phyloP scores from a whole-genome alignment of 1,140 invertebrate species.

The Batillaria attramentaria region DNA sequence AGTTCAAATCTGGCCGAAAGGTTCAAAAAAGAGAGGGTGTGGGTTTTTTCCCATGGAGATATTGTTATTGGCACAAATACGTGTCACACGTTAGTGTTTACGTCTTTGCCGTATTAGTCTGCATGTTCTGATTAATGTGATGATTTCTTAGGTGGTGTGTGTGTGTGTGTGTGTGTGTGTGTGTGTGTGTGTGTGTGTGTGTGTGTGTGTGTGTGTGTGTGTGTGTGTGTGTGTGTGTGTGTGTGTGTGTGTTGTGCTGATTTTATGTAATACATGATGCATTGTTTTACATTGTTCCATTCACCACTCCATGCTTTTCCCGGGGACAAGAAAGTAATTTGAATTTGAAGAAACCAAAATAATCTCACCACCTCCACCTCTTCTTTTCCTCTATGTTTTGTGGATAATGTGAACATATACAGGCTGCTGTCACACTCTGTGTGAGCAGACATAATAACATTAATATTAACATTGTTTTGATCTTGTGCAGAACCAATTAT shows the following conservation, averaged over 20 bases:
- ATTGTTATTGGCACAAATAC: too few species aligned
- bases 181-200: not conserved
- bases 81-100: not conserved
- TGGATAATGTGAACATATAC: not conserved
- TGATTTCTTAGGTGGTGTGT: not conserved
- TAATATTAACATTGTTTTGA: too few species aligned
- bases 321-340: not conserved
- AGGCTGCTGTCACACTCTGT: not conserved
- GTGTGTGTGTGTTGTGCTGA: not conserved
- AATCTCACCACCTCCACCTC: not conserved
- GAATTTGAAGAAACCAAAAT: not conserved
- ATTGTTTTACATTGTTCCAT: not conserved
- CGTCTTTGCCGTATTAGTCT: not conserved
- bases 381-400: not conserved
- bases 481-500: too few species aligned
- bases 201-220: not conserved
- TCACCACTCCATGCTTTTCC: not conserved
- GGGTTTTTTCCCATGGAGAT: not conserved
- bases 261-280: not conserved
- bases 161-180: not conserved
- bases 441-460: too few species aligned
- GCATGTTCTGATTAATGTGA: not conserved
- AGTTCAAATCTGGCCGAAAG: too few species aligned
- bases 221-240: conserved; percentile 11
- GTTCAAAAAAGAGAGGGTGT: not conserved